Evolutionary conservation across 2,888 invertebrate genomes (phyloP), one percentile per base, ranked within the genome.

Genomic region (Mythimna ferrago): DNA sequence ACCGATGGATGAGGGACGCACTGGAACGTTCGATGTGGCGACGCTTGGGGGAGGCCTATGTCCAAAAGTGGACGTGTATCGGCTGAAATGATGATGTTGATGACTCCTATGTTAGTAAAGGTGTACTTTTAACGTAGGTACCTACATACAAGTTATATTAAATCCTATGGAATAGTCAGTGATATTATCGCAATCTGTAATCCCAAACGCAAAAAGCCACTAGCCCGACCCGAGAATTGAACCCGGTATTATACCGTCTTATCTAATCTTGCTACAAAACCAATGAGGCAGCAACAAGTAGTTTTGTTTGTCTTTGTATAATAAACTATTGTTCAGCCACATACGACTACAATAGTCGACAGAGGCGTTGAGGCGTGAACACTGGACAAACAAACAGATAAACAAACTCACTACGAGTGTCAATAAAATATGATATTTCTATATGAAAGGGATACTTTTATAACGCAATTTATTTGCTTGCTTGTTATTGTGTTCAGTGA

Each of bases 361-460:
- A 26, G n/a, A 16, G 2, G 11, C 41, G 16, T 16, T 35, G 71
- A 78, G 1, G 51, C 44, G 51, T 78, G 26, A 71, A 48, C n/a
- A 38, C 35, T 71, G 16, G 26, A 77, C 21, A 35, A 57, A 58
- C 57, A 57, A 73, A 73, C 32, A 32, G 51, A 67, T 35, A 74
- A 69, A 69, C 11, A 53, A 70, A 78, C 41, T 35, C 26, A 4
- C 32, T n/a, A 53, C 19, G 41, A 69, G 41, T 76, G 19, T 58
- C n/a, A 7, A 21, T 51, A 69, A 51, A 21, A 44, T 53, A 26
- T 11, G 2, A 26, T 5, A 26, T 53, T 35, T 41, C 6, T 53
- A 21, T 68, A 6, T 21, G 9, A 7, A 19, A 19, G 14, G 6
- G 10, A 6, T 44, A 54, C 44, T 54, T 26, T 62, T 60, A 41